phyloP scores from a whole-genome alignment of 2,888 invertebrate genomes.

The Glyphotaelius pellucidus region DNA sequence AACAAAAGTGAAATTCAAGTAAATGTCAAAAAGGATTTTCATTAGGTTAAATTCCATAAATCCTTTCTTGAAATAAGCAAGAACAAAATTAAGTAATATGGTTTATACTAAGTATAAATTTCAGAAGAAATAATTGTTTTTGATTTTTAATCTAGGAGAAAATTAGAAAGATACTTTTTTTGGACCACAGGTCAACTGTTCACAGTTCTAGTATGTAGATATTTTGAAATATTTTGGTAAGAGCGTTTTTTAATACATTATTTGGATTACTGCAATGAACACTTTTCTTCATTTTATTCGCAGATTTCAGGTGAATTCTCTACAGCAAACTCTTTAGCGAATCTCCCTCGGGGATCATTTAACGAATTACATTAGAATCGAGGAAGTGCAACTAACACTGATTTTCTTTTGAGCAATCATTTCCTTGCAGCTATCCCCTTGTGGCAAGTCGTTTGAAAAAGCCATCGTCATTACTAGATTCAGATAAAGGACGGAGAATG shows the following conservation, averaged over 20 bases:
- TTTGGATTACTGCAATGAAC: not conserved
- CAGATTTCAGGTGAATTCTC: not conserved
- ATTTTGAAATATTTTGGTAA: no score
- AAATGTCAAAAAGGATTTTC: no score
- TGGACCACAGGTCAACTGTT: no score
- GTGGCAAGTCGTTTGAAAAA: not conserved
- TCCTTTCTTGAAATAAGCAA: no score
- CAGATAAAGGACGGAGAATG: not conserved
- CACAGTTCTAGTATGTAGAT: no score
- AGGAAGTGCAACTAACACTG: not conserved
- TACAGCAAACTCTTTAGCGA: not conserved
- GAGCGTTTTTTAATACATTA: not conserved
- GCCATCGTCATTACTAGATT: not conserved
- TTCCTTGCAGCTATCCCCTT: not conserved
- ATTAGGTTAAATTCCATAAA: no score
- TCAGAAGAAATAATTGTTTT: no score
- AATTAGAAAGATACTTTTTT: no score
- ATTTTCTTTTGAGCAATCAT: not conserved
- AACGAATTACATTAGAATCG: not conserved
- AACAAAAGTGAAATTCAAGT: no score
- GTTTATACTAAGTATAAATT: no score
- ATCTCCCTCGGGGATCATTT: not conserved
- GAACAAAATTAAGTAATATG: no score
- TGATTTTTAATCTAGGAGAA: no score
- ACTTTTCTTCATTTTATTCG: not conserved